Base-by-base conservation (phyloP, 2,113 vertebrate genomes). In the Ictalurus furcatus region DNA sequence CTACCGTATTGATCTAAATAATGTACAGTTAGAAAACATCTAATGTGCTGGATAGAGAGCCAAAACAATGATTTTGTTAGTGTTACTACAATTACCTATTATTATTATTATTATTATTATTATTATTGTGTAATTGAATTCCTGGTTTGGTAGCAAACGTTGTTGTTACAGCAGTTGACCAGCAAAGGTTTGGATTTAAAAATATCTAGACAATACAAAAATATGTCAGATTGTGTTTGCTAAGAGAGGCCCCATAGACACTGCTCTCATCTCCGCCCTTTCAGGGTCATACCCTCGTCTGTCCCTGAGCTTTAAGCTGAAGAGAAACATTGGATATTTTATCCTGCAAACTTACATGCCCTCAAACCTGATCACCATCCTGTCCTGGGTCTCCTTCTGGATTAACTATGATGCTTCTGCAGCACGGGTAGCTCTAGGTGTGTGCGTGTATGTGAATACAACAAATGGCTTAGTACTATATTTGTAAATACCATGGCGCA, bases 361-460 rank as follows among this genome's bases (percentile, higher is more conserved):
- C 92, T 98, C 97, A 87, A 98, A 96, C 0, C 92, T 97, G 91
- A 98, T 98, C 91, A 98, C 97, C 91, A 97, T 97, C 94, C 95
- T 98, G 34, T 97, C 97, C 0, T 97, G 97, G 97, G 97, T 97
- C 90, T 98, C 97, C 40, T 98, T 97, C 92, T 98, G 97, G 97
- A 99, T 98, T 93, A 98, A 97, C 94, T 98, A 98, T 4, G 98
- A 99, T 89, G 97, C 97, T 40, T 99, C 98, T 21, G 97, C 97
- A 91, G 98, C 98, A 92, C 96, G 97, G 96, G 97, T 98, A n/a
- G 97, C 97, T 28, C 93, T 99, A 94, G 97, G 98, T 98, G 95
- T 88, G 90, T 89, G 79, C 59, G 67, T 85, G 28, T 85, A n/a
- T 67, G 17, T 65, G 74, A 79, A 79, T 7, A 54, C 76, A 17